These are phyloP conservation scores for Dipus sagitta DNA, from an alignment of 2,797 vertebrate species.

Conservation along the genomic window DNA sequence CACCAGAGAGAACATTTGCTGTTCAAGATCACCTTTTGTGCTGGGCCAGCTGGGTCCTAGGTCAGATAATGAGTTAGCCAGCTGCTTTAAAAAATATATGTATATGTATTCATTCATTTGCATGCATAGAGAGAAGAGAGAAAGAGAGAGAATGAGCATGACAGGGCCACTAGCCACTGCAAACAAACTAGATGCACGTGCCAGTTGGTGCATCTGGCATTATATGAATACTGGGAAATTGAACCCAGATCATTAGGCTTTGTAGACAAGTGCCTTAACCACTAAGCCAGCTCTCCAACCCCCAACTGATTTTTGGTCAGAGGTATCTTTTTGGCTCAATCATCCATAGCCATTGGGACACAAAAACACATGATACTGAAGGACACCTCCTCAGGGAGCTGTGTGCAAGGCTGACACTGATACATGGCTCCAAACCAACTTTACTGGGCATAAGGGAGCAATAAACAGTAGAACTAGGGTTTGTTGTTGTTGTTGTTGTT, in stretches of 20 bases:
- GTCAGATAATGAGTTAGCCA: background rate
- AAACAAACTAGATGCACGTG: no score
- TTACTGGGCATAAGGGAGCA: background rate
- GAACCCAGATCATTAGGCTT: no score
- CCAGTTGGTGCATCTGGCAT: no score
- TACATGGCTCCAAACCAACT: background rate
- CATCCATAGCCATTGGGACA: background rate
- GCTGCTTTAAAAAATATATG: background rate
- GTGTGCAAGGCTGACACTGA: background rate
- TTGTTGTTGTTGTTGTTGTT: background rate
- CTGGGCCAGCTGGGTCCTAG: background rate
- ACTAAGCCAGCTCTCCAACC: no score
- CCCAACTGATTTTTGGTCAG: background rate
- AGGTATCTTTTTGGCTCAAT: background rate
- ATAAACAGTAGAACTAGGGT: background rate
- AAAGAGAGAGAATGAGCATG: no score
- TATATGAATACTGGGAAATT: no score
- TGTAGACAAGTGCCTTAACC: no score
- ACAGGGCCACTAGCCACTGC: no score
- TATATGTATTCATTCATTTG: no score
- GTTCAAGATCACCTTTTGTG: background rate
- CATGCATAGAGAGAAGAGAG: no score
- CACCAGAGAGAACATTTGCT: background rate
- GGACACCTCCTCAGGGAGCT: background rate
- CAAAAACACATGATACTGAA: background rate